Conservation (phyloP, 2,888 invertebrate genomes). For the Mythimna lalbum region DNA sequence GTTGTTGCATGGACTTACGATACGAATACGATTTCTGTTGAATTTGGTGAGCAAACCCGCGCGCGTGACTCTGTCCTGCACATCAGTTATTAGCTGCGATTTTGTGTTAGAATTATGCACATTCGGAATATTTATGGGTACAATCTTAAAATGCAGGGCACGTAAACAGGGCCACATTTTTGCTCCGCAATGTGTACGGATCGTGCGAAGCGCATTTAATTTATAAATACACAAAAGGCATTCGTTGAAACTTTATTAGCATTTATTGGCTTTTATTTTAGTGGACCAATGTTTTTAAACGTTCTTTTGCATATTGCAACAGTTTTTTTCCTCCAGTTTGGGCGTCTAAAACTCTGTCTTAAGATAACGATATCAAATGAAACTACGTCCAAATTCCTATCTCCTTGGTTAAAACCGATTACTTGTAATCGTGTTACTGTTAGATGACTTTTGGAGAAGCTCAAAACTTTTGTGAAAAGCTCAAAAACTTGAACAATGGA, state of each 20-base stretch:
- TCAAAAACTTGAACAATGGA: constrained; percentile 75
- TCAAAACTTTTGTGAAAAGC: constrained; percentile 67
- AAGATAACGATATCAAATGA: constrained; percentile 34
- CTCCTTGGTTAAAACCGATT: constrained; percentile 56
- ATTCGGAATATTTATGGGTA: constrained; percentile 50
- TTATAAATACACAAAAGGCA: constrained; percentile 31
- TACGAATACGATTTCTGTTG: constrained; percentile 75
- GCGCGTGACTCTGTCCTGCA: constrained; percentile 63
- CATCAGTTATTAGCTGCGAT: constrained; percentile 58
- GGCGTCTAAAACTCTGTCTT: not conserved
- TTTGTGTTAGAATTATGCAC: constrained; percentile 51
- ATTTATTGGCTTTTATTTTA: constrained; percentile 9
- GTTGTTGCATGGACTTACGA: constrained; percentile 83
- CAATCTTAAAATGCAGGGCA: constrained; percentile 32
- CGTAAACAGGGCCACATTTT: constrained; percentile 55
- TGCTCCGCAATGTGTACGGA: constrained; percentile 29
- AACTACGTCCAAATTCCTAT: constrained; percentile 53
- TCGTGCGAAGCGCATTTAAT: constrained; percentile 30
- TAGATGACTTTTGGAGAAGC: constrained; percentile 72
- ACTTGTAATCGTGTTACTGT: constrained; percentile 71
- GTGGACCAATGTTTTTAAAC: not conserved
- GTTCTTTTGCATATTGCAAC: not conserved
- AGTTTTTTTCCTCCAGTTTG: not conserved
- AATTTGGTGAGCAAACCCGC: constrained; percentile 75
- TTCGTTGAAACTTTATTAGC: constrained; percentile 23